Evolutionary conservation across 2,797 vertebrate genomes (phyloP).

Genomic region (Halcyon smyrnensis): DNA sequence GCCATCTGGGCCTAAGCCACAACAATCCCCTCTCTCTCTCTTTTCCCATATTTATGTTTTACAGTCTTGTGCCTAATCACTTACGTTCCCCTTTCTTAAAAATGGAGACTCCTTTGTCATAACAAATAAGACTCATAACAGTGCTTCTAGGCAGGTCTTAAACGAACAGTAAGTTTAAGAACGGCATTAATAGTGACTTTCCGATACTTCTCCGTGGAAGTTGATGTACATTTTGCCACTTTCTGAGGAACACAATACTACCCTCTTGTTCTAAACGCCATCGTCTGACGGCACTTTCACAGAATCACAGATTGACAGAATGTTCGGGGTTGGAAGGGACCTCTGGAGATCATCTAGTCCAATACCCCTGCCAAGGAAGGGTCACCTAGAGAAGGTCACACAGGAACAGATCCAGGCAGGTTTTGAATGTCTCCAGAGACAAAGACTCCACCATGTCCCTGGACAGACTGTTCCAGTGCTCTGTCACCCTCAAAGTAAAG

Average conservation of each 20-base stretch:
- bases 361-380: too few relatives aligned
- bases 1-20: not conserved
- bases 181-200: not conserved
- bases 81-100: not conserved
- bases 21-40: not conserved
- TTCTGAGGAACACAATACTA: not conserved
- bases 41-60: not conserved
- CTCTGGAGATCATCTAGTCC: too few relatives aligned
- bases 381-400: too few relatives aligned
- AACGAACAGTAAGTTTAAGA: not conserved
- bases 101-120: not conserved
- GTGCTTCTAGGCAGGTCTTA: not conserved
- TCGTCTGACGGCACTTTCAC: conserved; percentile 63
- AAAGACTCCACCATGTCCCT: too few relatives aligned
- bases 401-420: too few relatives aligned
- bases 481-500: too few relatives aligned
- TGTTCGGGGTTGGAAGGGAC: too few relatives aligned
- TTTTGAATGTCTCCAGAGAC: too few relatives aligned
- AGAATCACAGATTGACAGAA: too few relatives aligned
- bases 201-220: not conserved
- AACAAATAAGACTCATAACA: not conserved
- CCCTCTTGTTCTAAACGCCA: not conserved
- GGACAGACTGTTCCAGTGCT: too few relatives aligned
- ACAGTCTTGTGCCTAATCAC: not conserved
- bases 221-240: not conserved